phyloP scores from a whole-genome alignment of 1,140 invertebrate species.

The Aphelinus atriplicis region DNA sequence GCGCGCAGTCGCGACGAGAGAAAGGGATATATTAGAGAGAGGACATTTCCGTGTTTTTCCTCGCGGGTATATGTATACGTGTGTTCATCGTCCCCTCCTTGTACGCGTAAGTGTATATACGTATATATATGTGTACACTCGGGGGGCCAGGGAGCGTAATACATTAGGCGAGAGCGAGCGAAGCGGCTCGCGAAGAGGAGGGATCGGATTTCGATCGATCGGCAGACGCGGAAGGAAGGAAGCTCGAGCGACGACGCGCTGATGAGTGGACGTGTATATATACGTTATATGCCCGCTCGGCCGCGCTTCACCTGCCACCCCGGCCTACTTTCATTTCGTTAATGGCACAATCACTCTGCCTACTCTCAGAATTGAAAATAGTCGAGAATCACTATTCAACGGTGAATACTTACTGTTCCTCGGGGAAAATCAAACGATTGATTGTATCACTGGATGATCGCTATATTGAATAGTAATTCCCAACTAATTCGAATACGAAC shows the following conservation, averaged over 20 bases:
- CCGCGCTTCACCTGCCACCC: neutral
- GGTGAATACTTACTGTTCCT: no score
- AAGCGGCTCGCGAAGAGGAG: neutral
- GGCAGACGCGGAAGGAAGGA: slow-evolving; percentile 14
- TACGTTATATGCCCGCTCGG: neutral
- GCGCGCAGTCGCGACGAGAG: neutral
- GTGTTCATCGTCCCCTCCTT: neutral
- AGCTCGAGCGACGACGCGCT: neutral
- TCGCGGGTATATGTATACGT: neutral
- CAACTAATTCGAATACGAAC: no score
- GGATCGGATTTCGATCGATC: slow-evolving; percentile 38
- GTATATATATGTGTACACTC: no score
- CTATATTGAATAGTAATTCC: no score
- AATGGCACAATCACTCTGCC: slow-evolving; percentile 30
- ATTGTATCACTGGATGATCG: neutral
- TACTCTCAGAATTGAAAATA: no score
- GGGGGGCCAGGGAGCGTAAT: neutral
- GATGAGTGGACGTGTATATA: slow-evolving; percentile 28
- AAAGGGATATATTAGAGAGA: slow-evolving; percentile 33
- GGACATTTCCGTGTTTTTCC: slow-evolving; percentile 37
- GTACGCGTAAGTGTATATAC: no score
- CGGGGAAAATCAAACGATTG: neutral
- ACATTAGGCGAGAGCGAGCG: neutral
- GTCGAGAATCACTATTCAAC: no score
- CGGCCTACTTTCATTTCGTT: slow-evolving; percentile 40